Evolutionary conservation across 2,797 vertebrate species (phyloP).

Genomic region (Cynodonichthys magdalenae): DNA sequence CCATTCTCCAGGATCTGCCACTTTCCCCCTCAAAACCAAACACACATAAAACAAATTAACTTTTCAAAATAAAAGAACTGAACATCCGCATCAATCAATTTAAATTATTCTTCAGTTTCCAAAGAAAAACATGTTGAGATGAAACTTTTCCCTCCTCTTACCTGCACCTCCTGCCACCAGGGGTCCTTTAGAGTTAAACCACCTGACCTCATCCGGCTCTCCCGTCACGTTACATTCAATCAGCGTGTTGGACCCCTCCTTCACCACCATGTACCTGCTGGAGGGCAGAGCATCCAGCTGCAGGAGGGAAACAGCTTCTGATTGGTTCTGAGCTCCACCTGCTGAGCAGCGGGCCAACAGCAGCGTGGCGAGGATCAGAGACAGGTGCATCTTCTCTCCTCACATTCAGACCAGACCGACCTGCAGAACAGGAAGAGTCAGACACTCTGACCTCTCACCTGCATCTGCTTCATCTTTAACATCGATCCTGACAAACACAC

Average conservation of each 20-base stretch:
- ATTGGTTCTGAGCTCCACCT: slow-evolving; percentile 21
- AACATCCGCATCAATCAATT: too few relatives aligned
- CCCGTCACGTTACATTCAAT: slow-evolving; percentile 87
- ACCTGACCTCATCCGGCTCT: slow-evolving; percentile 73
- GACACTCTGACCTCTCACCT: background rate
- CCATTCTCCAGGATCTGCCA: slow-evolving; percentile 83
- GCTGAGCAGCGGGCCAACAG: slow-evolving; percentile 19
- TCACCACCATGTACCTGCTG: slow-evolving; percentile 80
- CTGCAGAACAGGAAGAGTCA: slow-evolving; percentile 57
- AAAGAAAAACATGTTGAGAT: background rate
- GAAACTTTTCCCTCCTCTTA: slow-evolving; percentile 29
- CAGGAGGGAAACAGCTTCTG: slow-evolving; percentile 30
- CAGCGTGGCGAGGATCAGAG: slow-evolving; percentile 16
- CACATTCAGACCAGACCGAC: slow-evolving; percentile 41
- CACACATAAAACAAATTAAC: background rate
- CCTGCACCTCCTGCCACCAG: slow-evolving; percentile 76
- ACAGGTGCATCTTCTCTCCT: slow-evolving; percentile 36
- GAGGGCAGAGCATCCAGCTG: slow-evolving; percentile 37
- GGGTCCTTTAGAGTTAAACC: slow-evolving; percentile 89
- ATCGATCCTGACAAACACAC: background rate
- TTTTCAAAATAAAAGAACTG: background rate
- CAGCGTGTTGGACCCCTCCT: slow-evolving; percentile 84
- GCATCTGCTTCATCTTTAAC: background rate
- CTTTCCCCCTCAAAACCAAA: slow-evolving; percentile 78
- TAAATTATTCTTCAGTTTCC: background rate